A percentile compares a stretch with the other conserved stretches of the same genome.
These are phyloP conservation scores for Lethrus apterus DNA, from an alignment of 1,140 invertebrate genomes.

Conservation along the genomic window DNA sequence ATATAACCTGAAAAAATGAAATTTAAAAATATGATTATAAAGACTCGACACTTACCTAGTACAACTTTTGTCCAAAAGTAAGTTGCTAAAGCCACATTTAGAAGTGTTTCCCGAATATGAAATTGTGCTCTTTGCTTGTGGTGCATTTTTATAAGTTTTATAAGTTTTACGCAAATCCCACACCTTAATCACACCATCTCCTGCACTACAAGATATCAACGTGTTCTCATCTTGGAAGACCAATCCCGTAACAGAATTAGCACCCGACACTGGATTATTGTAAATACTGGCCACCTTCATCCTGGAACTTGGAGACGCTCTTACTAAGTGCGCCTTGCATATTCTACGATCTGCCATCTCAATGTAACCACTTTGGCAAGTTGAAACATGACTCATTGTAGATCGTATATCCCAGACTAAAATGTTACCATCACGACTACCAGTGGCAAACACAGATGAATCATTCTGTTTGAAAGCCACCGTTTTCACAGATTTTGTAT, in stretches of 20 bases:
- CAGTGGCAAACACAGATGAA: conserved; percentile 72
- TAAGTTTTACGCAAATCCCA: conserved; percentile 85
- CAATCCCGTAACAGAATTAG: conserved; percentile 65
- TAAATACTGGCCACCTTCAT: conserved; percentile 16
- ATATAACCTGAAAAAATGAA: no score
- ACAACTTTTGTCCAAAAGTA: conserved; percentile 61
- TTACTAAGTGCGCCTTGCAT: conserved; percentile 33
- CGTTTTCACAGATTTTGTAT: conserved; percentile 73
- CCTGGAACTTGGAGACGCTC: conserved; percentile 24
- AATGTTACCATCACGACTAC: conserved; percentile 75
- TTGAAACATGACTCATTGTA: background rate
- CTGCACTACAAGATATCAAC: conserved; percentile 72
- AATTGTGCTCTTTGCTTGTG: conserved; percentile 62
- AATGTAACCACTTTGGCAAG: conserved; percentile 35
- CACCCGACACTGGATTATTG: conserved; percentile 15
- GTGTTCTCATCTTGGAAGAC: conserved; percentile 70
- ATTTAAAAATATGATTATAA: no score
- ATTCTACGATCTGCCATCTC: conserved; percentile 35
- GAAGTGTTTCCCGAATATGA: conserved; percentile 61
- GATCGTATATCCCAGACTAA: conserved; percentile 74
- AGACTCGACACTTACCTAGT: no score
- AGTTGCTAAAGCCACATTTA: conserved; percentile 69
- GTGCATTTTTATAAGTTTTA: conserved; percentile 57
- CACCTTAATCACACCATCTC: conserved; percentile 76
- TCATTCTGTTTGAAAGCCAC: conserved; percentile 61